phyloP scores from a whole-genome alignment of 2,888 invertebrate species.

The Acleris laterana region DNA sequence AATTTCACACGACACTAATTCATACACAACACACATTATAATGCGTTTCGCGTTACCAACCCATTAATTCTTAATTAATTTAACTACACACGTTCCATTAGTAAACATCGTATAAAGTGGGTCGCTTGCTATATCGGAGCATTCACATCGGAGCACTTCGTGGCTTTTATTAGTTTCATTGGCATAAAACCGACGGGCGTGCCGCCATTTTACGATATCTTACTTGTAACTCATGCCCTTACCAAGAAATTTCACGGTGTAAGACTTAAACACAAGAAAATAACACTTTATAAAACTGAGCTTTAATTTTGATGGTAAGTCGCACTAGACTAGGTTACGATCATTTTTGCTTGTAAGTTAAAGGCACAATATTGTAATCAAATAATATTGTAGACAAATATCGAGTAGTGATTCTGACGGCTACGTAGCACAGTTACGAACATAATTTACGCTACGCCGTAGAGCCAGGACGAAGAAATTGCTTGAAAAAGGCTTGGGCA shows the following conservation, averaged over 20 bases:
- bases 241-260: constrained; percentile 6
- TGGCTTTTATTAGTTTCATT: constrained; percentile 38
- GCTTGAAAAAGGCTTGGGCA: too few species aligned
- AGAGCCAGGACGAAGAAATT: too few species aligned
- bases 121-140: constrained; percentile 9
- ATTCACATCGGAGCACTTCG: constrained; percentile 22
- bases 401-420: too few species aligned
- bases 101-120: constrained; percentile 9
- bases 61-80: constrained; percentile 9
- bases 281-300: constrained; percentile 4
- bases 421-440: too few species aligned
- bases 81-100: constrained; percentile 14
- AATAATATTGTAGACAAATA: too few species aligned
- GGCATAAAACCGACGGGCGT: constrained; percentile 37
- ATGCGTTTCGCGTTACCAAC: neutral
- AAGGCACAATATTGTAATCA: too few species aligned
- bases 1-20: neutral
- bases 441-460: too few species aligned
- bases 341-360: too few species aligned
- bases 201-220: constrained; percentile 32
- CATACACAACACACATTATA: neutral
- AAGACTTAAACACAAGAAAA: constrained; percentile 3
- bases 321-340: neutral
- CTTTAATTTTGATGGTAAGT: constrained; percentile 9
- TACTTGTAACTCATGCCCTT: constrained; percentile 18